Evolutionary conservation across 2,888 invertebrate species (phyloP).

Genomic region (Hoplodrina ambigua): DNA sequence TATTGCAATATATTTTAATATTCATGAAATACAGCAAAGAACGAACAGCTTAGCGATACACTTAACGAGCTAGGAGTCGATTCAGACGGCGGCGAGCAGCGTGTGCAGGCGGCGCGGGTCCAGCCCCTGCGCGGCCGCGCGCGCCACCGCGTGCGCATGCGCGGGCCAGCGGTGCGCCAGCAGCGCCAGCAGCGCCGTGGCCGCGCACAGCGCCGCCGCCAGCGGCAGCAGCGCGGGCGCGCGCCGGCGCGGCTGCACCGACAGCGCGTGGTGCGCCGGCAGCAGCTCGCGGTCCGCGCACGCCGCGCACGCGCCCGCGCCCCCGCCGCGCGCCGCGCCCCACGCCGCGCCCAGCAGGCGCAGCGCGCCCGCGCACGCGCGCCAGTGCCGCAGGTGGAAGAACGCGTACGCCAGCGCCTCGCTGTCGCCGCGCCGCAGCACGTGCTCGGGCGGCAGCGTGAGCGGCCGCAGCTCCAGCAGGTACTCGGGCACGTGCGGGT

Average conservation of each 20-base stretch:
- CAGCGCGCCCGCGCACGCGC: slow-evolving; percentile 98
- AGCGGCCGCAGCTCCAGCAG: slow-evolving; percentile 98
- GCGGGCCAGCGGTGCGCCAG: slow-evolving; percentile 75
- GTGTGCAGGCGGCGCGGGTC: slow-evolving; percentile 67
- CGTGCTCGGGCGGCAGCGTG: slow-evolving; percentile 99
- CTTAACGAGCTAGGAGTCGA: neutral
- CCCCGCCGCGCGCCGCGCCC: slow-evolving; percentile 91
- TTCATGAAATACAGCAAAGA: slow-evolving; percentile 27
- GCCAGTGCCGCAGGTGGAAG: slow-evolving; percentile 99
- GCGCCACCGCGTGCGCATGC: slow-evolving; percentile 67
- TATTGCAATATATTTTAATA: slow-evolving; percentile 30
- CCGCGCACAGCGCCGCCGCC: slow-evolving; percentile 94
- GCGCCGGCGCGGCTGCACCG: slow-evolving; percentile 95
- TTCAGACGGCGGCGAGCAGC: slow-evolving; percentile 67
- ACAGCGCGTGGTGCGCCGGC: slow-evolving; percentile 94
- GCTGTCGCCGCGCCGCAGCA: slow-evolving; percentile 98
- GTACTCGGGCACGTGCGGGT: slow-evolving; percentile 99
- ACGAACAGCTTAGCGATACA: neutral
- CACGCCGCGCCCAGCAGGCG: slow-evolving; percentile 96
- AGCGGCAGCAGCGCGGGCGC: slow-evolving; percentile 97
- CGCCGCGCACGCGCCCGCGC: slow-evolving; percentile 96
- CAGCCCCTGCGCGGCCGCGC: slow-evolving; percentile 63
- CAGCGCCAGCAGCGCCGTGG: slow-evolving; percentile 92
- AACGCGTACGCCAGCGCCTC: slow-evolving; percentile 99
- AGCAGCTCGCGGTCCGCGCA: slow-evolving; percentile 94